These are phyloP conservation scores for Pampusana beccarii DNA, from an alignment of 2,113 vertebrate species.

Conservation along the genomic window DNA sequence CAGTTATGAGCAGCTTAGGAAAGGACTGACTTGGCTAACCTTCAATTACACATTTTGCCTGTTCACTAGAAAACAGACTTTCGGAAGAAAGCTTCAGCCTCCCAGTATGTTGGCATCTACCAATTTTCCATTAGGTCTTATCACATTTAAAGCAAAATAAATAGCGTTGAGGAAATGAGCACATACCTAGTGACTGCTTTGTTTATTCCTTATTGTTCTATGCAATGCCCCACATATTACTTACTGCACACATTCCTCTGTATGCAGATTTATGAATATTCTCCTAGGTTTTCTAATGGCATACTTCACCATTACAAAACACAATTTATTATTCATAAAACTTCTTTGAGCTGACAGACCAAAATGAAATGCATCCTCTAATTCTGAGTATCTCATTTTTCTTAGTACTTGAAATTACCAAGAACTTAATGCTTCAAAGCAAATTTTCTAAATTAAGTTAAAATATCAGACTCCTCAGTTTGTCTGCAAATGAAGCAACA, in stretches of 20 bases:
- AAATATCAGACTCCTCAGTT: neutral
- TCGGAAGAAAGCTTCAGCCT: neutral
- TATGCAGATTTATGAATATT: neutral
- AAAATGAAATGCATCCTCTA: neutral
- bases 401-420: neutral
- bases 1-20: neutral
- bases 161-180: neutral
- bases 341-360: neutral
- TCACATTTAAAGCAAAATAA: neutral
- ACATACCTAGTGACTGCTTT: neutral
- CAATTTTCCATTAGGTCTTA: neutral
- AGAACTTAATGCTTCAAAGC: neutral
- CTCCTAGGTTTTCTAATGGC: neutral
- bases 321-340: neutral
- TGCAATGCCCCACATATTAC: rapidly evolving
- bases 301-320: neutral
- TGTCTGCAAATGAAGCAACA: neutral
- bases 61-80: neutral
- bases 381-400: neutral
- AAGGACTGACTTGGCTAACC: neutral
- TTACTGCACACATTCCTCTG: neutral
- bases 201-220: neutral
- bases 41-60: neutral
- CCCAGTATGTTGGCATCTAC: neutral
- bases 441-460: neutral